Conservation (phyloP, 2,113 vertebrate genomes). For the Rhadina sibilatrix region DNA sequence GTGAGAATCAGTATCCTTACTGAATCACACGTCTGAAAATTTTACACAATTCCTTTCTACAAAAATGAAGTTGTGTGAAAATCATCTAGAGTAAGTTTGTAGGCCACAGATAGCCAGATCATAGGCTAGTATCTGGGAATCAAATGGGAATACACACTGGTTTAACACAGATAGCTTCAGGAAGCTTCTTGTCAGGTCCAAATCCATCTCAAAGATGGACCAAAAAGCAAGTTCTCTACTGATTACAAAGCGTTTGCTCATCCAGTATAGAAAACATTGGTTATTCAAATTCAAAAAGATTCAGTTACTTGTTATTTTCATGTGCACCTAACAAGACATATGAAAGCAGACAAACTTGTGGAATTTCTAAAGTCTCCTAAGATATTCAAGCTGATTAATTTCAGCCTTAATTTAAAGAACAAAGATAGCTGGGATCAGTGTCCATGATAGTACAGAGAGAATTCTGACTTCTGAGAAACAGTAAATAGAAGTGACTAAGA, state of each 20-base stretch:
- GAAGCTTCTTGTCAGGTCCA: not conserved
- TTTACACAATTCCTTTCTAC: not conserved
- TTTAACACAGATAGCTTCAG: not conserved
- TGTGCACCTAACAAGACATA: not conserved
- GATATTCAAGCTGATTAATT: not conserved
- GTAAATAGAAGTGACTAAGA: not conserved
- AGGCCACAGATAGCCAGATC: not conserved
- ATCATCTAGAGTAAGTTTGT: not conserved
- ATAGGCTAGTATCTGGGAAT: not conserved
- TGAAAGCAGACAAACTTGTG: not conserved
- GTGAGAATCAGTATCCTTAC: not conserved
- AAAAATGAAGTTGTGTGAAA: not conserved
- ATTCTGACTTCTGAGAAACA: not conserved
- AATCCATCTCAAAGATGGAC: not conserved
- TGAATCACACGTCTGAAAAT: not conserved
- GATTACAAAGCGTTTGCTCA: not conserved
- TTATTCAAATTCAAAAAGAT: not conserved
- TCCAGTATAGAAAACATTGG: not conserved
- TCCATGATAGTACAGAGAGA: not conserved
- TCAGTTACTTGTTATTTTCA: not conserved
- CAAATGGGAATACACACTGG: not conserved
- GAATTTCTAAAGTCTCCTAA: not conserved
- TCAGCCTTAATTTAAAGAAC: not conserved
- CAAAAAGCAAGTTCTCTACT: not conserved
- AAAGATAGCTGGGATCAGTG: not conserved